Evolutionary conservation across 2,113 vertebrate species (phyloP).

Genomic region (Rattus rattus): DNA sequence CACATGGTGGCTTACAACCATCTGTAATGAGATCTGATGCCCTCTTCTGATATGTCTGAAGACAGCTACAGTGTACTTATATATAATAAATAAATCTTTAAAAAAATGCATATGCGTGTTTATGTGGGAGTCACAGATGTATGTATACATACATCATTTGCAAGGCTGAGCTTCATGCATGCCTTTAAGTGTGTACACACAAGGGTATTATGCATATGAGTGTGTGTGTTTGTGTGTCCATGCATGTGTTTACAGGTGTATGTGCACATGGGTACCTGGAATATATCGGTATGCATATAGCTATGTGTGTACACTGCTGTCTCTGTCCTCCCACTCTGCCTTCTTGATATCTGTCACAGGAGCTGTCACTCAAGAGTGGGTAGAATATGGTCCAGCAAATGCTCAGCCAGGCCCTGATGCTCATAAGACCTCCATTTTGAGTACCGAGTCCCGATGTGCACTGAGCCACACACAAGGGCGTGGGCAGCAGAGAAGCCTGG

Average conservation of each 20-base stretch:
- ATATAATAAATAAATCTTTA: too few species aligned
- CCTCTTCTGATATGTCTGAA: too few species aligned
- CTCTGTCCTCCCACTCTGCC: neutral
- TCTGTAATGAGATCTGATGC: too few species aligned
- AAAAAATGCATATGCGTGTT: too few species aligned
- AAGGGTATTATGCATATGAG: neutral
- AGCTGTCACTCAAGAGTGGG: neutral
- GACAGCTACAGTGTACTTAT: too few species aligned
- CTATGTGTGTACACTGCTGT: neutral
- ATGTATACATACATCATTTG: neutral
- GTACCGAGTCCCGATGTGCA: fast-evolving
- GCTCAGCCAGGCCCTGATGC: neutral
- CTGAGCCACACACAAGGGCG: neutral
- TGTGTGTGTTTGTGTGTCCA: neutral
- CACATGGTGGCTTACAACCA: too few species aligned
- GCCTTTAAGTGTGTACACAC: neutral
- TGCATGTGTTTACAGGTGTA: neutral
- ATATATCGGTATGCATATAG: neutral
- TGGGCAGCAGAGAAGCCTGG: neutral
- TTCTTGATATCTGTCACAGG: neutral
- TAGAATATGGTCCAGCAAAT: neutral
- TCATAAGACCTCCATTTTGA: neutral
- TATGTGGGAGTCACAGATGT: neutral
- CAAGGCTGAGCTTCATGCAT: neutral
- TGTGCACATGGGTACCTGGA: neutral